These are phyloP conservation scores for Drosophila cognata DNA, from an alignment of 2,888 invertebrate species.

Conservation along the genomic window DNA sequence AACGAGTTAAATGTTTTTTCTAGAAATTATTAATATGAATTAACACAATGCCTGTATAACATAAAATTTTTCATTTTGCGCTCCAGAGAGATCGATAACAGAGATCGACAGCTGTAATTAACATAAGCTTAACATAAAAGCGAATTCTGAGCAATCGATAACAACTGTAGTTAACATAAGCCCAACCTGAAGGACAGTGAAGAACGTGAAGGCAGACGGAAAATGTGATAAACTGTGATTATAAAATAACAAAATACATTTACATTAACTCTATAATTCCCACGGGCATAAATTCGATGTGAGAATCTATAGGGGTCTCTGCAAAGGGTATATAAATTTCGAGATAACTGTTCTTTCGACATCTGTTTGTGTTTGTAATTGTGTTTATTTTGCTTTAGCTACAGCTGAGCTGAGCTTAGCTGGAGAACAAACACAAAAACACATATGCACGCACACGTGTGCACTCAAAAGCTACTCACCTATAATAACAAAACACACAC, in stretches of 20 bases:
- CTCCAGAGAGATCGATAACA: background rate
- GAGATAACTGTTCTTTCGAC: background rate
- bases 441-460: conserved; percentile 32
- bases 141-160: background rate
- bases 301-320: background rate
- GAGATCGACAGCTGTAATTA: background rate
- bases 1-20: background rate
- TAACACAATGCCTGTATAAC: background rate
- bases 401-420: conserved; percentile 53
- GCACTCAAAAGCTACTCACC: conserved; percentile 57
- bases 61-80: background rate
- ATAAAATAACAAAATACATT: background rate
- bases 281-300: background rate
- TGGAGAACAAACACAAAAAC: conserved; percentile 46
- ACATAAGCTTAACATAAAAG: background rate
- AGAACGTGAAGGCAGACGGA: background rate
- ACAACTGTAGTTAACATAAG: background rate
- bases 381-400: conserved; percentile 35
- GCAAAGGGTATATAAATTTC: background rate
- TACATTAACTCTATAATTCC: background rate
- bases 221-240: background rate
- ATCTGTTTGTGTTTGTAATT: conserved; percentile 23
- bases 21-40: background rate
- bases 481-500: conserved; percentile 29
- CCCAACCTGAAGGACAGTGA: background rate